Base-by-base conservation (phyloP, 2,113 vertebrate species). In the Addax nasomaculatus region DNA sequence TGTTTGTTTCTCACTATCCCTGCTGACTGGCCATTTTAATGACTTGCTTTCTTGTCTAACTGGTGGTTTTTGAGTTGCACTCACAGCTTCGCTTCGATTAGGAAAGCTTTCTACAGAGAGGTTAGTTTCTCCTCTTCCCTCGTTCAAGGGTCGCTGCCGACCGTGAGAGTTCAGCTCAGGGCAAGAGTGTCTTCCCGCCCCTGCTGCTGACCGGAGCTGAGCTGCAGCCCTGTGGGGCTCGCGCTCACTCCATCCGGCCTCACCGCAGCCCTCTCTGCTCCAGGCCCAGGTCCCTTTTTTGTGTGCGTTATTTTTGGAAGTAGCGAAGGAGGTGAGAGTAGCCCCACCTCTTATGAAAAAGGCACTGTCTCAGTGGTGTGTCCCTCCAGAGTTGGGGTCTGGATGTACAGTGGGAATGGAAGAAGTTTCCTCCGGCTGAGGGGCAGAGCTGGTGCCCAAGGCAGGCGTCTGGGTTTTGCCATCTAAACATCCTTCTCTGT, bases 401-500 rank as follows among this genome's bases (percentile, higher is more conserved):
- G 0, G 25, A 2, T n/a, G 25, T 15, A 0, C 55, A 7, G 62
- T 5, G 29, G 21, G 14, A 3, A 14, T 25, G 43, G 3, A 23
- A 1, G 29, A 16, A 23, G 25, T 10, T 19, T 27, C n/a, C 53
- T 21, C 9, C 4, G 23, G 36, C 47, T 6, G 2, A 12, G 36
- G 23, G 12, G 55, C 60, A 33, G 29, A 25, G 3, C 11, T 3
- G 6, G 21, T 3, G 14, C 39, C 29, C 53, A 12, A 21, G 25
- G 89, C 27, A 51, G 29, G 53, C 13, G 0, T 27, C 85, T 76
- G 85, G 29, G 30, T n/a, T 25, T 27, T 45, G 53, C 27, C 49
- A 1, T 23, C 53, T 16, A 23, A 58, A 76, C 25, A 76, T 2
- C 23, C 5, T 13, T 43, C 23, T n/a, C n/a, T 36, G n/a, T 70